Percentiles rank a stretch among this genome's conserved stretches.
These are phyloP conservation scores for Hyposmocoma kahamanoa DNA, from an alignment of 1,140 invertebrate genomes.

Conservation along the genomic window DNA sequence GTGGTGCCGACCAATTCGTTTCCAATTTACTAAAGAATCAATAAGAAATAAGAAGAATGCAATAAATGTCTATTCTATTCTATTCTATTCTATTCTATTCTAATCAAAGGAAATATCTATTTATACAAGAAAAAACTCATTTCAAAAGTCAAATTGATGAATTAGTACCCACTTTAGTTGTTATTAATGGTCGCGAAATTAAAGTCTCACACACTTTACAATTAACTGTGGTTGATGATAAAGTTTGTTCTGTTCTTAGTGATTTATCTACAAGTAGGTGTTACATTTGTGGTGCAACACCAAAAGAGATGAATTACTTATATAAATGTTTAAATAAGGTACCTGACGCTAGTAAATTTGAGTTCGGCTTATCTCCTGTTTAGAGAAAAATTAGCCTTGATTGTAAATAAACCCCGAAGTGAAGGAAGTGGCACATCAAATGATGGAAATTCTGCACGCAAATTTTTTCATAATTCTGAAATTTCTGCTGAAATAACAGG, in stretches of 20 bases:
- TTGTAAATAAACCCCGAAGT: background rate
- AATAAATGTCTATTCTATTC: no score
- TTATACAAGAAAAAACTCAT: background rate
- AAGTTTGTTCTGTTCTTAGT: background rate
- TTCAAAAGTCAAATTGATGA: background rate
- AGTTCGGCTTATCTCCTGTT: background rate
- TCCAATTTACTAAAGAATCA: background rate
- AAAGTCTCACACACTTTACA: background rate
- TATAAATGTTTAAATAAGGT: background rate
- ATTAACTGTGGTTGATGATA: background rate
- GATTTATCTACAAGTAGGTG: background rate
- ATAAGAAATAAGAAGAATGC: no score
- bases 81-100: no score
- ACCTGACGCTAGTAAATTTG: background rate
- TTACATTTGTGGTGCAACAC: no score
- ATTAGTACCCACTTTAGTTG: background rate
- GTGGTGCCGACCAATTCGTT: background rate
- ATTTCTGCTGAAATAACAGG: conserved; percentile 28
- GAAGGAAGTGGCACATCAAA: conserved; percentile 30
- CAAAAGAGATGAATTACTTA: background rate
- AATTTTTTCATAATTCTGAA: conserved; percentile 29
- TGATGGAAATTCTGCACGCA: conserved; percentile 35
- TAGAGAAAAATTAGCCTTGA: background rate
- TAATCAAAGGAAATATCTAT: no score
- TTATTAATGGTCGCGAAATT: background rate